Conservation (phyloP, 2,113 vertebrate genomes). For the Monopterus albus region DNA sequence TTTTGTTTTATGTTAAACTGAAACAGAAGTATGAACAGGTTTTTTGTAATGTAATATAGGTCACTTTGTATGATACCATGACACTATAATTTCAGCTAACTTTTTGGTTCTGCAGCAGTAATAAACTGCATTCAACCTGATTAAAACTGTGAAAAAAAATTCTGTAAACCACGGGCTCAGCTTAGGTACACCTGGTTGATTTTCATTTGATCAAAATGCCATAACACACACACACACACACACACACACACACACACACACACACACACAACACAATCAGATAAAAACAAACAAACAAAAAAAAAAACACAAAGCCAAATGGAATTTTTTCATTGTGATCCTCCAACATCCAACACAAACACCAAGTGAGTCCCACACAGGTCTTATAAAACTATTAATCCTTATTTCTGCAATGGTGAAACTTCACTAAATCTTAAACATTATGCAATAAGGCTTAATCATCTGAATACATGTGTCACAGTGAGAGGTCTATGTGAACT, state of each 20-base stretch:
- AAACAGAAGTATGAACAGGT: too few species aligned
- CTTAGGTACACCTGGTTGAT: background rate
- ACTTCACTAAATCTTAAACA: background rate
- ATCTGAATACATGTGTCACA: constrained; percentile 28
- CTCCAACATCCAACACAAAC: too few species aligned
- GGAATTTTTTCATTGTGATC: too few species aligned
- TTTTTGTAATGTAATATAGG: too few species aligned
- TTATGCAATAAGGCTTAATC: constrained; percentile 35
- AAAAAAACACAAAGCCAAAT: background rate
- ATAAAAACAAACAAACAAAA: background rate
- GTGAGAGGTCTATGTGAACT: constrained; percentile 47
- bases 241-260: too few species aligned
- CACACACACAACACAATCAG: too few species aligned
- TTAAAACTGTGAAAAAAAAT: background rate
- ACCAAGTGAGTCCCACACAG: background rate
- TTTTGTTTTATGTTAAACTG: too few species aligned
- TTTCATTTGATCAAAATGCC: constrained; percentile 1
- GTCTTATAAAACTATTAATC: constrained; percentile 22
- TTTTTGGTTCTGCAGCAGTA: too few species aligned
- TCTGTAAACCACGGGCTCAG: background rate
- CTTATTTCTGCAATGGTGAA: background rate
- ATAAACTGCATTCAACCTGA: too few species aligned
- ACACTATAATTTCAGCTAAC: too few species aligned
- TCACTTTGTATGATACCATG: too few species aligned
- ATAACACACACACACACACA: background rate